Evolutionary conservation across 2,888 invertebrate species (phyloP).

Genomic region (Mythimna vitellina): DNA sequence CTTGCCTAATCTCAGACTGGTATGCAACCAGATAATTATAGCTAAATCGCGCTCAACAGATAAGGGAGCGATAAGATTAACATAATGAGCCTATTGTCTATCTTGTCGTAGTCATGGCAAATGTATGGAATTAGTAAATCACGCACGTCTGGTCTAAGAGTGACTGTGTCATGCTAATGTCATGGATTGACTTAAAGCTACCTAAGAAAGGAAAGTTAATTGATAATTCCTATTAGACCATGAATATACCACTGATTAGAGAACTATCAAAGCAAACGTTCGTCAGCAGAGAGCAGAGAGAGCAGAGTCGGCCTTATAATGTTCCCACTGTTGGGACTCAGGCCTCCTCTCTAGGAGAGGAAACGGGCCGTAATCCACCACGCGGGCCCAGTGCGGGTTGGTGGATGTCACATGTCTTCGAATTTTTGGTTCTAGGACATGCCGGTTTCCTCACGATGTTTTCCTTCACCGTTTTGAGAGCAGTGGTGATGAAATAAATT

Average conservation of each 20-base stretch:
- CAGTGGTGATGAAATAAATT: too few species aligned
- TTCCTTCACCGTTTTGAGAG: too few species aligned
- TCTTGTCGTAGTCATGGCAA: background rate
- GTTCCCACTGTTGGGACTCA: too few species aligned
- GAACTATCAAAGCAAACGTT: background rate
- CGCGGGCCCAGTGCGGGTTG: too few species aligned
- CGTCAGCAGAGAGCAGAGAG: too few species aligned
- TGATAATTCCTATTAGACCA: background rate
- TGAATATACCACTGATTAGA: background rate
- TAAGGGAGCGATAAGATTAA: slow-evolving; percentile 16
- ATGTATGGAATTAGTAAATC: slow-evolving; percentile 23
- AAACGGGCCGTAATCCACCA: too few species aligned
- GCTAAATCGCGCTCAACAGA: slow-evolving; percentile 1
- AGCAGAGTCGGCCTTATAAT: too few species aligned
- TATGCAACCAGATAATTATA: background rate
- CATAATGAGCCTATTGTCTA: slow-evolving; percentile 32
- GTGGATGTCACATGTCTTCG: too few species aligned
- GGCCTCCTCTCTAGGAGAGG: too few species aligned
- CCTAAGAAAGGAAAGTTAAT: background rate
- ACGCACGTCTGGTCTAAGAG: slow-evolving; percentile 5
- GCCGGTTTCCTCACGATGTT: too few species aligned
- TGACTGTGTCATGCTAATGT: too few species aligned
- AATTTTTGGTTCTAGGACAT: too few species aligned
- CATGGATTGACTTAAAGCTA: background rate
- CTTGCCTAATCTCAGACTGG: background rate